phyloP scores from a whole-genome alignment of 2,888 invertebrate species.

The Tribolium freemani region DNA sequence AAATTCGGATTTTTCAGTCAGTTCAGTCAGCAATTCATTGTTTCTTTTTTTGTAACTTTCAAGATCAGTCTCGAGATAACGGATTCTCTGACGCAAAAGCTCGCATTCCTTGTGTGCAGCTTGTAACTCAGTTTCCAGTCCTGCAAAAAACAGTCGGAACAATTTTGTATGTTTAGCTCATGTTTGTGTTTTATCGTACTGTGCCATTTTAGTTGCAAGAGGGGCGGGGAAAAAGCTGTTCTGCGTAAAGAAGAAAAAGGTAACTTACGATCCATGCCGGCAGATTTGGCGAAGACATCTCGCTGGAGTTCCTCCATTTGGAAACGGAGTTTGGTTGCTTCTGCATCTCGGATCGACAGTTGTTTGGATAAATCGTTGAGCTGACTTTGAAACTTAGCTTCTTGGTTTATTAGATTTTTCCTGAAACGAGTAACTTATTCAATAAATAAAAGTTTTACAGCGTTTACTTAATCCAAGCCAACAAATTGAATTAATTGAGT shows the following conservation, averaged over 20 bases:
- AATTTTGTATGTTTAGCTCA: not conserved
- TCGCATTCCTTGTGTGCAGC: constrained; percentile 79
- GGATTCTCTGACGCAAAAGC: constrained; percentile 72
- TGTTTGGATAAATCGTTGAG: constrained; percentile 74
- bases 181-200: constrained; percentile 2
- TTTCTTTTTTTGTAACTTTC: constrained; percentile 73
- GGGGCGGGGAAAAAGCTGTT: constrained; percentile 8
- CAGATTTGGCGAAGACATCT: constrained; percentile 74
- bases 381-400: constrained; percentile 74
- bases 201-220: constrained; percentile 15
- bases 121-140: constrained; percentile 75
- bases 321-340: constrained; percentile 72
- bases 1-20: constrained; percentile 69
- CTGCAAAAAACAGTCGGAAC: constrained; percentile 63
- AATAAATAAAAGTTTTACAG: constrained; percentile 20
- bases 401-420: constrained; percentile 75
- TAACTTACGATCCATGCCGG: constrained; percentile 76
- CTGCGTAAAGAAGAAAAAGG: constrained; percentile 13
- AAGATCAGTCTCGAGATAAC: constrained; percentile 75
- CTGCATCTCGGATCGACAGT: constrained; percentile 71
- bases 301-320: constrained; percentile 73
- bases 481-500: not conserved
- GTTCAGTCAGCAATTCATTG: constrained; percentile 72
- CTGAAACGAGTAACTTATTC: constrained; percentile 64
- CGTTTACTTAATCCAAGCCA: not conserved